These are phyloP conservation scores for Tricholauxania praeusta DNA, from an alignment of 2,888 invertebrate species.

Conservation along the genomic window DNA sequence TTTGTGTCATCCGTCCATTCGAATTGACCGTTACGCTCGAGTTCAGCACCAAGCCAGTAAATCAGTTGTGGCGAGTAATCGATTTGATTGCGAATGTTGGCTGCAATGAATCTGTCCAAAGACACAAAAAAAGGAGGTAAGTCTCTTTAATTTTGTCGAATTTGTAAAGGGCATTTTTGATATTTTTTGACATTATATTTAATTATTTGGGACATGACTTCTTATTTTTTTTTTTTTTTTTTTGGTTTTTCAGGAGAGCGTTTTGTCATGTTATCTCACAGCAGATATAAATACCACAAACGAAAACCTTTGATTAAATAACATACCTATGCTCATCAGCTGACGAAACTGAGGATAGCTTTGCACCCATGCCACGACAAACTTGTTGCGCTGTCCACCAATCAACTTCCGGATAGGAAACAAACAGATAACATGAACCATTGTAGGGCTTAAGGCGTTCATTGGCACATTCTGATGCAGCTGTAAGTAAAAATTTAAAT, in stretches of 20 bases:
- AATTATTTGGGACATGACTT: too few relatives aligned
- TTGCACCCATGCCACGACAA: slow-evolving; percentile 79
- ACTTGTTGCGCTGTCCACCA: slow-evolving; percentile 79
- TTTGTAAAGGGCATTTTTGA: too few relatives aligned
- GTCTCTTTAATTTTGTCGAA: too few relatives aligned
- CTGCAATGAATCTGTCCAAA: slow-evolving; percentile 72
- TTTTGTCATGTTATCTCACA: too few relatives aligned
- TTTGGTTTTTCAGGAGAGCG: too few relatives aligned
- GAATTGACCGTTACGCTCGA: slow-evolving; percentile 69
- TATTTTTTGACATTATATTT: too few relatives aligned
- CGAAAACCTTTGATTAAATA: too few relatives aligned
- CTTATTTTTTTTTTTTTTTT: too few relatives aligned
- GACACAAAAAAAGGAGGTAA: background rate
- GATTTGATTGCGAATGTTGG: slow-evolving; percentile 76
- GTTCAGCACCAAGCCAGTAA: slow-evolving; percentile 80
- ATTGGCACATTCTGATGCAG: slow-evolving; percentile 79
- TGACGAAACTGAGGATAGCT: slow-evolving; percentile 77
- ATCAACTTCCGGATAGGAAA: slow-evolving; percentile 81
- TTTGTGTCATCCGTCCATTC: slow-evolving; percentile 77
- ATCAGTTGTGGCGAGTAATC: slow-evolving; percentile 80
- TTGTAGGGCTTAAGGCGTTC: slow-evolving; percentile 77
- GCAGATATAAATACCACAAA: background rate
- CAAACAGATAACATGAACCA: slow-evolving; percentile 81
- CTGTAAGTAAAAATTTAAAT: slow-evolving; percentile 51
- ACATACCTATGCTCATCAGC: slow-evolving; percentile 74